A percentile compares a stretch with the other conserved stretches of the same genome.
Conservation (phyloP, 2,888 invertebrate genomes). For the Trypoxylon attenuatum region DNA sequence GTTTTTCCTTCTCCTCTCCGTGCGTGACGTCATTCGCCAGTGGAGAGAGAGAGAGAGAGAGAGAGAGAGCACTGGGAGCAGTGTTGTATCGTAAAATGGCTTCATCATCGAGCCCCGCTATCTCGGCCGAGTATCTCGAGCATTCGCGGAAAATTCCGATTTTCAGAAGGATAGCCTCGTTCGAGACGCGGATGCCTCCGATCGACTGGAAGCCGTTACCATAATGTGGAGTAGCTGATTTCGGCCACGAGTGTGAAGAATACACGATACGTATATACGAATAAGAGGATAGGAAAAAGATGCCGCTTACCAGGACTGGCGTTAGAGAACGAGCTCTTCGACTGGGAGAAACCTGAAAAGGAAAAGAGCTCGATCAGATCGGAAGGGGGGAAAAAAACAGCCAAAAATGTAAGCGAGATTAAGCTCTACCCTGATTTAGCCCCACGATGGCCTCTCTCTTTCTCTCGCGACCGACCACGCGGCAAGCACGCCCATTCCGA, state of each 20-base stretch:
- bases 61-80: too few relatives aligned
- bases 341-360: constrained; percentile 69
- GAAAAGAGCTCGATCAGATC: constrained; percentile 27
- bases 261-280: too few relatives aligned
- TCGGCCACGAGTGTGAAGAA: too few relatives aligned
- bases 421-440: too few relatives aligned
- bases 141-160: not conserved
- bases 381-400: not conserved
- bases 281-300: too few relatives aligned
- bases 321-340: constrained; percentile 68
- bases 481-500: too few relatives aligned
- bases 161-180: not conserved
- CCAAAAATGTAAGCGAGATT: too few relatives aligned
- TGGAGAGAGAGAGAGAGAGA: not conserved
- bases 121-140: too few relatives aligned
- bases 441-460: too few relatives aligned
- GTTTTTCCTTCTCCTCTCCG: constrained; percentile 51
- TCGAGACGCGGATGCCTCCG: not conserved
- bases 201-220: not conserved
- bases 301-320: constrained; percentile 66
- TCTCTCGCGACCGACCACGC: too few relatives aligned
- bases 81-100: not conserved
- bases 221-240: too few relatives aligned
- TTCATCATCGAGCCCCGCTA: not conserved
- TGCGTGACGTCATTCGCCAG: constrained; percentile 59